Evolutionary conservation across 2,888 invertebrate genomes (phyloP), one percentile per base, ranked within the genome.

Genomic region (Timandra comae): DNA sequence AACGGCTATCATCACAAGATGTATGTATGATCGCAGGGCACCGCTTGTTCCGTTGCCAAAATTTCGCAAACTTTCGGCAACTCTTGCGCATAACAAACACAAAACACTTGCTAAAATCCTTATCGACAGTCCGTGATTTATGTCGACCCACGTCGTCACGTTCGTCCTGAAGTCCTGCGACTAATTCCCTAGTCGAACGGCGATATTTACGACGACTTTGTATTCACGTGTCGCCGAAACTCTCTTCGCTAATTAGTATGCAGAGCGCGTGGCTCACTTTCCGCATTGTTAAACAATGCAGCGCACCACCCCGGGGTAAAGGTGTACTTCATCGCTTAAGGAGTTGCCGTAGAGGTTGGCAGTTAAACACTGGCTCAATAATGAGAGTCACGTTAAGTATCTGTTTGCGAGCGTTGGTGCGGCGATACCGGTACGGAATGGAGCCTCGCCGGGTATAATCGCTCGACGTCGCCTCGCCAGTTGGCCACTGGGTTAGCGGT

Each of bases 401-500:
- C 58, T 59, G 61, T 55, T 61, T 62, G 67, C 78, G 77, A 56
- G 74, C 70, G 75, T 25, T 60, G 62, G 63, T 70, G 60, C 64
- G 50, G 70, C 70, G 61, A 56, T 72, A 69, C 79, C 69, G 76
- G 75, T 74, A 64, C 66, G 63, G 80, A 81, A 78, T 82, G 84
- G 67, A 64, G 75, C 60, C 73, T 61, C 57, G 68, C 47, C 59
- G 67, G 63, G 58, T 63, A 68, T 75, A 74, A 69, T 72, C 74
- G 72, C 52, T 62, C 69, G 75, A 69, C 64, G 73, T 65, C 62
- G 74, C 55, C 63, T 71, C 68, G 78, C 64, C 72, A 84, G 80
- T 85, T 81, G 84, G 82, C 82, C 81, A 85, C 80, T 84, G 74
- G 84, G 85, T 84, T 82, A 85, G 70, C 80, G 70, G 76, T 69